Evolutionary conservation across 2,888 invertebrate species (phyloP).

Genomic region (Silvanus unidentatus): DNA sequence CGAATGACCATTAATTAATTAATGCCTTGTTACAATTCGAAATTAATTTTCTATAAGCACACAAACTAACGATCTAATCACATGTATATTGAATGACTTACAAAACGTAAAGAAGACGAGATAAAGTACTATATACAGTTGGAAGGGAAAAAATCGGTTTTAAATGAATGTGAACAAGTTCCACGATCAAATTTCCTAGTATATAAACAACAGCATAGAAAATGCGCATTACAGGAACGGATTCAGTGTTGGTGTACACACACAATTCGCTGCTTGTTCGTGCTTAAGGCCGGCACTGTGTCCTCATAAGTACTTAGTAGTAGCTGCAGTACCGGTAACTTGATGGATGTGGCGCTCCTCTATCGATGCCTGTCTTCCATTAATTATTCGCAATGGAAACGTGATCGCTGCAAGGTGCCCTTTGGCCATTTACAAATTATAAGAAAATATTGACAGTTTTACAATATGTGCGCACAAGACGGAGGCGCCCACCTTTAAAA

Average conservation of each 20-base stretch:
- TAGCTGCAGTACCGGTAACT: constrained; percentile 25
- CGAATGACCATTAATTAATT: constrained; percentile 17
- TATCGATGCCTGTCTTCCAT: constrained; percentile 26
- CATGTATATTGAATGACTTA: constrained; percentile 12
- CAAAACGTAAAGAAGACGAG: constrained; percentile 8
- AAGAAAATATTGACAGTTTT: too few species aligned
- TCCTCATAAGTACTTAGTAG: constrained; percentile 12
- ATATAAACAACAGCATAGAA: constrained; percentile 14
- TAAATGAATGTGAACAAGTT: constrained; percentile 22
- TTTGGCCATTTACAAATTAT: constrained; percentile 6
- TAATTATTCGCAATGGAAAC: constrained; percentile 22
- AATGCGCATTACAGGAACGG: neutral
- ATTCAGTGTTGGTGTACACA: too few species aligned
- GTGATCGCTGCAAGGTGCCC: constrained; percentile 21
- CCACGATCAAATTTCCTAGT: constrained; percentile 25
- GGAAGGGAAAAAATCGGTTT: too few species aligned
- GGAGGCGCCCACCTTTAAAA: too few species aligned
- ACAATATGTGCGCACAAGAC: too few species aligned
- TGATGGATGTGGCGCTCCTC: constrained; percentile 28
- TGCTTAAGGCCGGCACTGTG: neutral
- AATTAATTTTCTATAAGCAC: constrained; percentile 22
- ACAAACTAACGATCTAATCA: constrained; percentile 25
- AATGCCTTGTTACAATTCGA: constrained; percentile 9
- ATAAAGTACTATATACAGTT: too few species aligned
- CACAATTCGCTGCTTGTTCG: too few species aligned